Conservation (phyloP, 1,140 invertebrate genomes). For the Atta texana region DNA sequence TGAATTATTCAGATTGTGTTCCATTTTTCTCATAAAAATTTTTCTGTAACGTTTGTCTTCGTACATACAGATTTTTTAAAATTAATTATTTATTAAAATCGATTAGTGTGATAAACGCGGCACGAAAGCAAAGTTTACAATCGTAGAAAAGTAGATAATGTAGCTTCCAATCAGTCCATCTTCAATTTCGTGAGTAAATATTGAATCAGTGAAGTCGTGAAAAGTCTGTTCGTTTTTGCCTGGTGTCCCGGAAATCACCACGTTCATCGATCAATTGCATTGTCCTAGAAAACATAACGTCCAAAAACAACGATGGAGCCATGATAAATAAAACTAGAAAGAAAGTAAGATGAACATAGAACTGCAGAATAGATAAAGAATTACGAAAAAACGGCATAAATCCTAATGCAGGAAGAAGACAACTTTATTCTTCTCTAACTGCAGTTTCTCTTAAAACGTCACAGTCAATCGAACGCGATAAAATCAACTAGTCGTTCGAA, state of each 20-base stretch:
- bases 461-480: neutral
- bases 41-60: neutral
- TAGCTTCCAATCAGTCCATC: slow-evolving; percentile 37
- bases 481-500: slow-evolving; percentile 16
- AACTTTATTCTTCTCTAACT: neutral
- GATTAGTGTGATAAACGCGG: slow-evolving; percentile 14
- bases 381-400: neutral
- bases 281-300: slow-evolving; percentile 44
- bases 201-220: slow-evolving; percentile 39
- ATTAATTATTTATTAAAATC: slow-evolving; percentile 36
- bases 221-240: slow-evolving; percentile 21
- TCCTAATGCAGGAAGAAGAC: too few species aligned
- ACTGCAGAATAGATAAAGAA: neutral
- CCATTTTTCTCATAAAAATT: neutral
- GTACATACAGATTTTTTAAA: neutral
- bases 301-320: slow-evolving; percentile 1
- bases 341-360: neutral
- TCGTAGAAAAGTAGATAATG: slow-evolving; percentile 13
- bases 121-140: slow-evolving; percentile 37
- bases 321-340: slow-evolving; percentile 36
- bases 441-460: neutral
- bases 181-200: slow-evolving; percentile 60
- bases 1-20: neutral
- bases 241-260: slow-evolving; percentile 32
- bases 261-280: slow-evolving; percentile 57